These are phyloP conservation scores for Cephus spinipes DNA, from an alignment of 2,888 invertebrate species.

Conservation along the genomic window DNA sequence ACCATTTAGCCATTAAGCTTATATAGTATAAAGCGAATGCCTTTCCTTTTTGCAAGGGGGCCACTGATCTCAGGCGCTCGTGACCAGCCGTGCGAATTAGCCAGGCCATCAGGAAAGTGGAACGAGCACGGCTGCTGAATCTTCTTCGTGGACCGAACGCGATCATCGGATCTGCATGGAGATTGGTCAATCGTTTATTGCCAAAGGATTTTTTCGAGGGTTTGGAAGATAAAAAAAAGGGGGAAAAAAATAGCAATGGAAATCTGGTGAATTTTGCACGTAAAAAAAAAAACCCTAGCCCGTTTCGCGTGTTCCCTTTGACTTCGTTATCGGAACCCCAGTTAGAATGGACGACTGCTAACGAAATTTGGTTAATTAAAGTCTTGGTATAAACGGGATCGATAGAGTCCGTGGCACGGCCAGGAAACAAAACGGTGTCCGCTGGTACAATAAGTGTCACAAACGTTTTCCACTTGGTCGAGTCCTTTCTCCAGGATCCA, in stretches of 20 bases:
- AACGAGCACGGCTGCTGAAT: not conserved
- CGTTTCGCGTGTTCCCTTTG: not conserved
- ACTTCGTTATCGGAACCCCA: not conserved
- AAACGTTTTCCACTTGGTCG: not conserved
- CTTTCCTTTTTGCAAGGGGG: not conserved
- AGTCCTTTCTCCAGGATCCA: not conserved
- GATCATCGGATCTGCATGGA: not conserved
- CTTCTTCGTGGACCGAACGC: not conserved
- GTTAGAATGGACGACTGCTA: not conserved
- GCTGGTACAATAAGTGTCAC: not conserved
- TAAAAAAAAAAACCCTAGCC: not conserved
- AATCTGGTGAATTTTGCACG: not conserved
- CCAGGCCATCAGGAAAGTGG: not conserved
- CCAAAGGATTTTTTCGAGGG: not conserved
- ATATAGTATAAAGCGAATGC: not conserved
- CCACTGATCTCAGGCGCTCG: not conserved
- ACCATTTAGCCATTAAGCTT: not conserved
- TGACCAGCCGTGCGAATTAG: not conserved
- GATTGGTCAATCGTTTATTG: not conserved
- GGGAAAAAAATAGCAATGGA: not conserved
- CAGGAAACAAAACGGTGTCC: not conserved
- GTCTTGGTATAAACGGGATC: not conserved
- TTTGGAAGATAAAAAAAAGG: not conserved
- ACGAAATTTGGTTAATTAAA: not conserved
- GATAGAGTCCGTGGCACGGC: not conserved